Percentiles rank a stretch among this genome's conserved stretches.
phyloP scores from a whole-genome alignment of 1,140 invertebrate species.

The Aphelenchoides fujianensis region DNA sequence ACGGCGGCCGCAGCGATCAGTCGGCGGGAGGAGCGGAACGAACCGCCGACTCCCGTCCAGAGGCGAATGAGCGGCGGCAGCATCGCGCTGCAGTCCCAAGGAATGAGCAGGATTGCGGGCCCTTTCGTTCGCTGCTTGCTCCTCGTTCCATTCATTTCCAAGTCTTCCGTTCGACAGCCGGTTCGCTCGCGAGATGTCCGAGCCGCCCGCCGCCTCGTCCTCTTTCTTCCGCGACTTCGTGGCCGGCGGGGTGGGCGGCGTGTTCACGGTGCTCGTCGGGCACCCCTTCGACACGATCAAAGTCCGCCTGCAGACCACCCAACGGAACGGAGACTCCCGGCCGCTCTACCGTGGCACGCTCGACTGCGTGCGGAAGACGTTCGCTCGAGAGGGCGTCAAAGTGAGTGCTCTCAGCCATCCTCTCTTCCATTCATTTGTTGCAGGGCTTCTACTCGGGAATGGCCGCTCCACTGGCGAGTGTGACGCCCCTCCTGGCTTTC shows the following conservation, averaged over 20 bases:
- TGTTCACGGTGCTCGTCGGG: slow-evolving; percentile 85
- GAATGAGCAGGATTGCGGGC: too few relatives aligned
- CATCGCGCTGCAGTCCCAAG: too few relatives aligned
- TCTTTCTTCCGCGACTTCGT: too few relatives aligned
- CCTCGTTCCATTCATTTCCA: too few relatives aligned
- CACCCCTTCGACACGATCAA: slow-evolving; percentile 81
- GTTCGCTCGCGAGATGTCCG: too few relatives aligned
- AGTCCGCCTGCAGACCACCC: slow-evolving; percentile 83
- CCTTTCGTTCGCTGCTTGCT: too few relatives aligned
- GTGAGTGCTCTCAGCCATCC: slow-evolving; percentile 17
- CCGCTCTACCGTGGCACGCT: slow-evolving; percentile 81
- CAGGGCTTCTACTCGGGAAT: slow-evolving; percentile 69
- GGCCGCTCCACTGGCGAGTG: slow-evolving; percentile 68
- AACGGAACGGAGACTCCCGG: slow-evolving; percentile 66
- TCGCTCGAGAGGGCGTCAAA: slow-evolving; percentile 73
- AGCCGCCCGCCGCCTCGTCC: too few relatives aligned
- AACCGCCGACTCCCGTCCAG: too few relatives aligned
- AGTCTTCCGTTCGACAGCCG: too few relatives aligned
- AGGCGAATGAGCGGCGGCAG: too few relatives aligned
- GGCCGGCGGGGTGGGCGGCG: slow-evolving; percentile 44
- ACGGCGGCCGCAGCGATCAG: too few relatives aligned
- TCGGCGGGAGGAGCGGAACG: too few relatives aligned
- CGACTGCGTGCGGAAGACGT: slow-evolving; percentile 86
- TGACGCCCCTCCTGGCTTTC: slow-evolving; percentile 75
- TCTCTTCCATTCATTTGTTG: slow-evolving; percentile 55